phyloP scores from a whole-genome alignment of 2,797 vertebrate species.

The Poecilia velifera region DNA sequence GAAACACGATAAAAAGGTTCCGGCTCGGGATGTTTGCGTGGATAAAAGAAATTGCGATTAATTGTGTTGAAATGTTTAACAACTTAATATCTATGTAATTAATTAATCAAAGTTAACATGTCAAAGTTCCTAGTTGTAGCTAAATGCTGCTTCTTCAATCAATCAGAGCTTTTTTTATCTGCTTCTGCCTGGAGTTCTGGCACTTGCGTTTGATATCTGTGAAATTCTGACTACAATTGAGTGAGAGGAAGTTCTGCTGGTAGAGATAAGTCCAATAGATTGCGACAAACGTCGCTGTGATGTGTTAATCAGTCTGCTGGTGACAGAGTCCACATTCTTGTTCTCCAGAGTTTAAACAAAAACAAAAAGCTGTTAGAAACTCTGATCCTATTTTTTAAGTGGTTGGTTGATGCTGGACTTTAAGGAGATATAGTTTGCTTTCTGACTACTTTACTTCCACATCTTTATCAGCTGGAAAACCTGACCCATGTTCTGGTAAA shows the following conservation, averaged over 20 bases:
- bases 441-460: background rate
- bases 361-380: conserved; percentile 2
- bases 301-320: conserved; percentile 17
- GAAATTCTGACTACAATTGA: background rate
- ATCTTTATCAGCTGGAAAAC: too few relatives aligned
- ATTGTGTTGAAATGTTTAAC: too few relatives aligned
- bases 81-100: too few relatives aligned
- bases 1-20: too few relatives aligned
- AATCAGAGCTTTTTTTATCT: background rate
- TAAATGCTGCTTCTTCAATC: background rate
- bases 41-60: too few relatives aligned
- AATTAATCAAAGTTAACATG: too few relatives aligned
- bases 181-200: background rate
- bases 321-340: conserved; percentile 28
- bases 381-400: background rate
- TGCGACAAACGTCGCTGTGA: background rate
- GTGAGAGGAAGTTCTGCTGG: conserved; percentile 25
- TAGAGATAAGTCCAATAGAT: background rate
- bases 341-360: conserved; percentile 9
- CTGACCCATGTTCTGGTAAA: background rate
- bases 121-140: too few relatives aligned
- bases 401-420: background rate
- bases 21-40: too few relatives aligned
- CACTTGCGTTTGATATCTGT: background rate
- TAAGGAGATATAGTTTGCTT: background rate